Evolutionary conservation across 1,140 invertebrate genomes (phyloP).

Genomic region (Achatina immaculata): DNA sequence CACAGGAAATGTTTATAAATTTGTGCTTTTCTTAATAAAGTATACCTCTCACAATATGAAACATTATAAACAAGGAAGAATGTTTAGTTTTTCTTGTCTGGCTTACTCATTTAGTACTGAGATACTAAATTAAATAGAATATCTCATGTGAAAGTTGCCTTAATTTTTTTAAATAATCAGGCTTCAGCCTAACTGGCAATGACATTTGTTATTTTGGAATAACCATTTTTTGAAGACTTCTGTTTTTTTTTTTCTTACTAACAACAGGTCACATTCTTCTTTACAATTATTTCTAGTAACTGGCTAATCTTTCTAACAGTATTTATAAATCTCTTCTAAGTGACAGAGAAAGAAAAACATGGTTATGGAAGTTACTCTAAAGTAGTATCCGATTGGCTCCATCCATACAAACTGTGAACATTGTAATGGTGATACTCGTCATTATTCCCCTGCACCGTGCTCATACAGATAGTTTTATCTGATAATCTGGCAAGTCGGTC

Average conservation of each 20-base stretch:
- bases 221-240: too few species aligned
- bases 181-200: too few species aligned
- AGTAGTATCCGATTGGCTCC: slow-evolving; percentile 63
- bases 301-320: too few species aligned
- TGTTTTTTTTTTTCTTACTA: too few species aligned
- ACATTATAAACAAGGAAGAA: not conserved
- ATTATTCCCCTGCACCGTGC: slow-evolving; percentile 52
- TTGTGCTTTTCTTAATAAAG: not conserved
- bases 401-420: slow-evolving; percentile 70
- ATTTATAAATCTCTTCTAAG: not conserved
- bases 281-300: too few species aligned
- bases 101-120: too few species aligned
- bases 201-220: too few species aligned
- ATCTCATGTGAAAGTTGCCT: too few species aligned
- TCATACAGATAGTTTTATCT: slow-evolving; percentile 62
- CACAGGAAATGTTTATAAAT: too few species aligned
- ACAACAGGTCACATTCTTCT: too few species aligned
- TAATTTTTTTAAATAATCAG: too few species aligned
- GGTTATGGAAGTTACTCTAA: slow-evolving; percentile 47
- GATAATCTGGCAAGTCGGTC: slow-evolving; percentile 43
- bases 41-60: not conserved
- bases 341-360: not conserved
- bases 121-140: too few species aligned
- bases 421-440: slow-evolving; percentile 60
- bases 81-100: not conserved